Percentiles rank a stretch among this genome's conserved stretches.
phyloP scores from a whole-genome alignment of 2,797 vertebrate genomes.

The Spheniscus humboldti region DNA sequence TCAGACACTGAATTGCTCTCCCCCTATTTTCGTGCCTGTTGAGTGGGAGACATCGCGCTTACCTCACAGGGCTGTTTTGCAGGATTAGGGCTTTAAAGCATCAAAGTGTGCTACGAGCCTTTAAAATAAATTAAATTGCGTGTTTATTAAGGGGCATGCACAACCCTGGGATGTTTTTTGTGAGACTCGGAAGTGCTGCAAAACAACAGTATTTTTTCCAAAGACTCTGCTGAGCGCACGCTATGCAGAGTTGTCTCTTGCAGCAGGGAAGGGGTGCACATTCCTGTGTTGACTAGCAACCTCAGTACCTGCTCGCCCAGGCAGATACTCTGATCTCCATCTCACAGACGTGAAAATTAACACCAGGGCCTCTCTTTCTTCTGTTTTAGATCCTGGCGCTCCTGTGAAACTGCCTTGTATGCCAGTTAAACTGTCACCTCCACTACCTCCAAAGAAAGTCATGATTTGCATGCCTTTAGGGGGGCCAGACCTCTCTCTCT shows the following conservation, averaged over 20 bases:
- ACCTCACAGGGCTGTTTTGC: background rate
- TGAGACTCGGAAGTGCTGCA: background rate
- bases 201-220: background rate
- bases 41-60: background rate
- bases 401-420: slow-evolving; percentile 94
- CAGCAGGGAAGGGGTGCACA: background rate
- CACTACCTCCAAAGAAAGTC: slow-evolving; percentile 98
- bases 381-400: slow-evolving; percentile 87
- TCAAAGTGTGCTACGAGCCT: background rate
- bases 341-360: background rate
- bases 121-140: too few relatives aligned
- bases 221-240: background rate
- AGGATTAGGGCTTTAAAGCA: background rate
- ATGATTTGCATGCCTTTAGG: slow-evolving; percentile 96
- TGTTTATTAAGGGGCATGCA: background rate
- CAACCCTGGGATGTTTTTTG: background rate
- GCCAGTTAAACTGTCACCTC: slow-evolving; percentile 93
- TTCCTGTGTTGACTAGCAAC: background rate
- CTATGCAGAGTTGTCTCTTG: background rate
- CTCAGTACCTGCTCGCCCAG: background rate
- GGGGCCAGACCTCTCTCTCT: slow-evolving; percentile 84
- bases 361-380: slow-evolving; percentile 34
- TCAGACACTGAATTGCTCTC: background rate
- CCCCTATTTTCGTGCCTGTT: background rate
- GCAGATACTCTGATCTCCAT: background rate